phyloP scores from a whole-genome alignment of 1,140 invertebrate species.

The Drosophila bocki region DNA sequence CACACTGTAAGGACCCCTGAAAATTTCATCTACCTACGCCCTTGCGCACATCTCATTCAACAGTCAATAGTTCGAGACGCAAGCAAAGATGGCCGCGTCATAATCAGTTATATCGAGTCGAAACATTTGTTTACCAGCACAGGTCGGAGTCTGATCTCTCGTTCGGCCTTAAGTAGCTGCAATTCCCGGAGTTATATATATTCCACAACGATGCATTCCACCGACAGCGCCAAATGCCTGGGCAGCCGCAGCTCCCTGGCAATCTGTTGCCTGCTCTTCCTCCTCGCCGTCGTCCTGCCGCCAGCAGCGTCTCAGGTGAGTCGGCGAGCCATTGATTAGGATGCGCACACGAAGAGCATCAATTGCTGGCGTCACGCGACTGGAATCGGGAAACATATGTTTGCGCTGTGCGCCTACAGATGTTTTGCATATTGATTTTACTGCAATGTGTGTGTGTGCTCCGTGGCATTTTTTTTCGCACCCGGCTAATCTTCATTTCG shows the following conservation, averaged over 20 bases:
- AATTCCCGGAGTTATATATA: background rate
- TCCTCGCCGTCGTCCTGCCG: slow-evolving; percentile 9
- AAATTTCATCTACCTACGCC: slow-evolving; percentile 5
- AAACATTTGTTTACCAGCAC: slow-evolving; percentile 31
- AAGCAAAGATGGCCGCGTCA: slow-evolving; percentile 41
- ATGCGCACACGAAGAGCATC: background rate
- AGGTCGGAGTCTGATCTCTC: background rate
- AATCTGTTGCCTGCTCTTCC: slow-evolving; percentile 21
- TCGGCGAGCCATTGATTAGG: background rate
- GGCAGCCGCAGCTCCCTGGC: slow-evolving; percentile 9
- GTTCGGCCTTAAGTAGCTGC: slow-evolving; percentile 1
- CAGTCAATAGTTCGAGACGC: slow-evolving; percentile 13
- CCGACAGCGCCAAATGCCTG: slow-evolving; percentile 7
- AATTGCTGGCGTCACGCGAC: background rate
- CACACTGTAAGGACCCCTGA: slow-evolving; percentile 6
- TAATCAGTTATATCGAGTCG: slow-evolving; percentile 7
- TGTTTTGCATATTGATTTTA: slow-evolving; percentile 66
- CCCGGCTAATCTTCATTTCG: slow-evolving; percentile 38
- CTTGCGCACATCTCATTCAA: slow-evolving; percentile 20
- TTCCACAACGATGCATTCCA: slow-evolving; percentile 31
- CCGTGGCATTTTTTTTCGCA: slow-evolving; percentile 36
- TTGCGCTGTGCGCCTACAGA: slow-evolving; percentile 45
- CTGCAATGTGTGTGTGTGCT: slow-evolving; percentile 32
- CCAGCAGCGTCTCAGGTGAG: slow-evolving; percentile 35
- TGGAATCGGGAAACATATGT: slow-evolving; percentile 50